Conservation (phyloP, 2,888 invertebrate genomes). For the Acheta domesticus region DNA sequence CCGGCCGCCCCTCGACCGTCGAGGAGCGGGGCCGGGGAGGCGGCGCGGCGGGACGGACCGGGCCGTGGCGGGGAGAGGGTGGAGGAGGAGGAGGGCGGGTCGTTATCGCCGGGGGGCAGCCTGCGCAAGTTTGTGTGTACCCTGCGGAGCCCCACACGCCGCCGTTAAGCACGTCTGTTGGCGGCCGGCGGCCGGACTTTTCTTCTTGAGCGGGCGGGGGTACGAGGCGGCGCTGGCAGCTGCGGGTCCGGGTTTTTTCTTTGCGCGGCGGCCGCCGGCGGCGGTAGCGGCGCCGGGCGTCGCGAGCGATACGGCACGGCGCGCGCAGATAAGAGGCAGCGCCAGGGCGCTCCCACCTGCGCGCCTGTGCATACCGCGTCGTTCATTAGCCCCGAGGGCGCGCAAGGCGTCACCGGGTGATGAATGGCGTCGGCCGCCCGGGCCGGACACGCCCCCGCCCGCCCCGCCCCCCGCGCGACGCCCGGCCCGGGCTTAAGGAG, state of each 20-base stretch:
- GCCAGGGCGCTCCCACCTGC: background rate
- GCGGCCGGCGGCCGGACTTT: background rate
- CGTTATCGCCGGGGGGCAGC: constrained; percentile 4
- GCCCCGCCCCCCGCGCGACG: background rate
- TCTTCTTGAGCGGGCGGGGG: background rate
- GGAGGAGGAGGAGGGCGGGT: background rate
- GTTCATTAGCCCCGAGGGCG: background rate
- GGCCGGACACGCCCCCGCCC: background rate
- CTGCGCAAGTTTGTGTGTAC: background rate
- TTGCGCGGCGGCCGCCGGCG: background rate
- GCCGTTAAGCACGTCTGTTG: background rate
- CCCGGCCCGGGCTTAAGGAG: background rate
- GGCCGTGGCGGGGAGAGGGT: no score
- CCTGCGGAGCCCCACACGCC: background rate
- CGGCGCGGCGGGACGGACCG: no score
- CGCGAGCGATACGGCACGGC: background rate
- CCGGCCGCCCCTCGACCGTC: no score
- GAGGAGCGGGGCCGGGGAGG: no score
- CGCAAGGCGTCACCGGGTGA: constrained; percentile 1
- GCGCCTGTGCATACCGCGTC: constrained; percentile 8
- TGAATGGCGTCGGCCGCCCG: background rate
- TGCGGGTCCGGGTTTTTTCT: background rate
- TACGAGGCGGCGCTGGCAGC: background rate
- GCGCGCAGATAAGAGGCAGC: background rate
- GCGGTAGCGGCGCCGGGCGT: background rate